Base-by-base conservation (phyloP, 2,797 vertebrate genomes). In the Arrhamphus sclerolepis region DNA sequence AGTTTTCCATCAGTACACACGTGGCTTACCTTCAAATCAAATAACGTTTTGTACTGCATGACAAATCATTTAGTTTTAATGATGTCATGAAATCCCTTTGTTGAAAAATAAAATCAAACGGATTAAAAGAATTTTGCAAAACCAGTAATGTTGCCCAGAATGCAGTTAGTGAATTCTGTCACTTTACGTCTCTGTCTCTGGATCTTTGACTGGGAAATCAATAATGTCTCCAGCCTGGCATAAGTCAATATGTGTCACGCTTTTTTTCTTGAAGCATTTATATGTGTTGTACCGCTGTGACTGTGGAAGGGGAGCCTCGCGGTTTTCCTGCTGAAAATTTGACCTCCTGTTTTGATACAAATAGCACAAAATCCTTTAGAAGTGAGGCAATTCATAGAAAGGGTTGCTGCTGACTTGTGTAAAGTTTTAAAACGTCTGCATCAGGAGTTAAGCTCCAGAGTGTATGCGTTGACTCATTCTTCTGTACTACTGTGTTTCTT, bases 161-260 rank as follows among this genome's bases (percentile, higher is more conserved):
- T 58, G 61, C 49, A 63, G 72, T 65, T 1, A 14, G 28, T 72
- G 55, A 82, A 64, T 78, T 34, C 28, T 42, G 40, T 57, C 62
- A 31, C 34, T 43, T 41, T 71, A 58, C 46, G 54, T 55, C 70
- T 59, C 34, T 38, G 68, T 85, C 68, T 84, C 51, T 84, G 78
- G 62, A 73, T 80, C 73, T 78, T 66, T 81, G 83, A 82, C 80
- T 83, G 65, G 31, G 53, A 75, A 83, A 87, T 91, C 87, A 76
- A 90, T 90, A 78, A 66, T 61, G 80, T 82, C 78, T 85, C 70
- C 79, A 80, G 72, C 77, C 73, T 72, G 65, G 78, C 73, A 72
- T 63, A 73, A 84, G 83, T 89, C 86, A 80, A 89, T 90, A 86
- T 82, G 72, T 90, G 84, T 89, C 87, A 85, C 77, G 72, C 56